These are phyloP conservation scores for roundworm (Caenorhabditis elegans) DNA, from an alignment of 1,140 invertebrate species.

Conservation along the genomic window DNA sequence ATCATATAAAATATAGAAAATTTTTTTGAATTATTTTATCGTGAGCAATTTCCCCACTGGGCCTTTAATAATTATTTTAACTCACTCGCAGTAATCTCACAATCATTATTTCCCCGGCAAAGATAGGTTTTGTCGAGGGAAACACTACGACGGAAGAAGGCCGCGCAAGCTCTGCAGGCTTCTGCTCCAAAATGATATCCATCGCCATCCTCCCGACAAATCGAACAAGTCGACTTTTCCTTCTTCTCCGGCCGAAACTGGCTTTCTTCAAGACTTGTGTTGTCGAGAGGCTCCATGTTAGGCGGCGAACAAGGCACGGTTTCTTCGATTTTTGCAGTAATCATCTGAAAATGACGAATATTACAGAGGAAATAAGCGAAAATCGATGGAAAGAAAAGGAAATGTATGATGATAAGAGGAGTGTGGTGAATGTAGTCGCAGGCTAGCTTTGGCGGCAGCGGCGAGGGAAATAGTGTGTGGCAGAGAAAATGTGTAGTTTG, in stretches of 20 bases:
- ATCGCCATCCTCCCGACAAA: constrained; percentile 35
- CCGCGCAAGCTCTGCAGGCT: constrained; percentile 35
- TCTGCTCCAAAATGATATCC: constrained; percentile 36
- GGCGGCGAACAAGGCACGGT: neutral
- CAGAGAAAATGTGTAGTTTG: constrained; percentile 14
- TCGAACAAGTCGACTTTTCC: neutral
- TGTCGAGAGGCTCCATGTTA: too few relatives aligned
- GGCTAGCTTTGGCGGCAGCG: neutral
- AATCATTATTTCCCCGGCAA: constrained; percentile 1
- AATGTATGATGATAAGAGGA: neutral
- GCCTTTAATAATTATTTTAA: too few relatives aligned
- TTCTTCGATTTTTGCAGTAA: neutral
- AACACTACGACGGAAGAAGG: constrained; percentile 37
- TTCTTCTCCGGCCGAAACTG: too few relatives aligned
- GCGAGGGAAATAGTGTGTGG: neutral
- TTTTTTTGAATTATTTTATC: too few relatives aligned
- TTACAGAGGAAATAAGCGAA: neutral
- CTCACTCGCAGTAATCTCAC: constrained; percentile 28
- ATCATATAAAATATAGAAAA: too few relatives aligned
- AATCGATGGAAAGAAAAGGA: neutral
- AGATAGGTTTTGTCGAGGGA: constrained; percentile 23
- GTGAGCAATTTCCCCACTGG: too few relatives aligned
- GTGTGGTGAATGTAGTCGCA: constrained; percentile 7
- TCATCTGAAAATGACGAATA: neutral
- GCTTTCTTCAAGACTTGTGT: too few relatives aligned